Percentiles rank a stretch among this genome's conserved stretches.
These are phyloP conservation scores for Neosilurus mollespiculum DNA, from an alignment of 2,797 vertebrate genomes.

Conservation along the genomic window DNA sequence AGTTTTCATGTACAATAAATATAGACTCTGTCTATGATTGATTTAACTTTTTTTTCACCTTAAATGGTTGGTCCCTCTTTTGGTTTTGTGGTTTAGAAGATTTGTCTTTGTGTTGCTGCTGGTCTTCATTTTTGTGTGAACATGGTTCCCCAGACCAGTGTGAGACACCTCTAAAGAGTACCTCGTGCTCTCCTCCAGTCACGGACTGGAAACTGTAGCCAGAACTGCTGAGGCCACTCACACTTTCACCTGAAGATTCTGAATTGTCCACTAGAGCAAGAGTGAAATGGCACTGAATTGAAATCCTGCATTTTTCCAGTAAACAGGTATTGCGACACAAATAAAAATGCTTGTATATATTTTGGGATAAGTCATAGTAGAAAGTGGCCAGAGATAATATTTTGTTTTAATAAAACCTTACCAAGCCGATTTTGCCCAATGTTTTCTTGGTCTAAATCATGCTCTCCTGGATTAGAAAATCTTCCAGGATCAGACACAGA, in stretches of 20 bases:
- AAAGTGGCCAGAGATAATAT: not conserved
- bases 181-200: slow-evolving; percentile 67
- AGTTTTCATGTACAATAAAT: not conserved
- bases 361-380: slow-evolving; percentile 4
- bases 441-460: slow-evolving; percentile 71
- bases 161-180: slow-evolving; percentile 52
- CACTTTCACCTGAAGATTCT: slow-evolving; percentile 76
- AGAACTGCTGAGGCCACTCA: slow-evolving; percentile 78
- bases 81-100: slow-evolving; percentile 45
- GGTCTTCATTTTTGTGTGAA: slow-evolving; percentile 32
- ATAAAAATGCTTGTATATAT: not conserved
- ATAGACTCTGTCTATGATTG: not conserved
- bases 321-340: slow-evolving; percentile 1
- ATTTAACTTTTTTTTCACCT: slow-evolving; percentile 52
- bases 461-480: slow-evolving; percentile 65
- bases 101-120: slow-evolving; percentile 25
- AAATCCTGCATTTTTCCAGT: not conserved
- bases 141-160: slow-evolving; percentile 44
- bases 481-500: slow-evolving; percentile 52
- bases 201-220: slow-evolving; percentile 70
- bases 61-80: slow-evolving; percentile 52
- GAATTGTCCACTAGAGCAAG: slow-evolving; percentile 76
- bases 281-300: not conserved
- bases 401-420: slow-evolving; percentile 49
- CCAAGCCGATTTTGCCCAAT: slow-evolving; percentile 70